Evolutionary conservation across 1,140 invertebrate genomes (phyloP).

Genomic region (Megathymus violae): DNA sequence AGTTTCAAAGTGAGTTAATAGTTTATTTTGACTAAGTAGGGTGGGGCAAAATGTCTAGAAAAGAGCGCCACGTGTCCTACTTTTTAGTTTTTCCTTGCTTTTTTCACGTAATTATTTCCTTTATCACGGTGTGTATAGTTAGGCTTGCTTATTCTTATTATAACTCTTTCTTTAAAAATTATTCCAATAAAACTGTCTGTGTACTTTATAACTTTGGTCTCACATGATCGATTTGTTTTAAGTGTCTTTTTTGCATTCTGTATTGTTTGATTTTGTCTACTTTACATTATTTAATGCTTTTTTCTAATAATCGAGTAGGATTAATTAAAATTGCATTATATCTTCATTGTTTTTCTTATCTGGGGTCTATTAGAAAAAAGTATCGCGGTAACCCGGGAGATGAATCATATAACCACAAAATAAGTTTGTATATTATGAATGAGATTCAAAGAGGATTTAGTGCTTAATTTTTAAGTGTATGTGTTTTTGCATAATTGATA

Average conservation of each 20-base stretch:
- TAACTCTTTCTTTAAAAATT: too few species aligned
- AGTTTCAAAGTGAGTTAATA: conserved; percentile 66
- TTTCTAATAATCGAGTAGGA: not conserved
- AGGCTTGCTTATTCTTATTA: conserved; percentile 36
- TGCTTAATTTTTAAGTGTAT: not conserved
- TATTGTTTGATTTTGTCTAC: not conserved
- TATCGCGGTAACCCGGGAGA: conserved; percentile 28
- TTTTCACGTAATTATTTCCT: conserved; percentile 15
- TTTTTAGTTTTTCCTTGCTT: conserved; percentile 56
- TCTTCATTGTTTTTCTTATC: too few species aligned
- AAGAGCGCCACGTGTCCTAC: conserved; percentile 80
- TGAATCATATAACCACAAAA: conserved; percentile 34
- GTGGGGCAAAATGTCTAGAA: conserved; percentile 78
- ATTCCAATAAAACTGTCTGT: too few species aligned
- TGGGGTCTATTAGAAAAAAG: not conserved
- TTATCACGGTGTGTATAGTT: not conserved
- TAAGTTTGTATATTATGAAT: conserved; percentile 5
- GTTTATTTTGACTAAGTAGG: conserved; percentile 75
- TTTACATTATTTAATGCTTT: not conserved
- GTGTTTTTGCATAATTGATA: not conserved
- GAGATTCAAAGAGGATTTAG: not conserved
- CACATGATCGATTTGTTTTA: conserved; percentile 55
- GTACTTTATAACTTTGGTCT: conserved; percentile 45
- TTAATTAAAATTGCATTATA: too few species aligned
- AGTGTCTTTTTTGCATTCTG: conserved; percentile 6